These are phyloP conservation scores for Lineus longissimus DNA, from an alignment of 1,140 invertebrate genomes.

Conservation along the genomic window DNA sequence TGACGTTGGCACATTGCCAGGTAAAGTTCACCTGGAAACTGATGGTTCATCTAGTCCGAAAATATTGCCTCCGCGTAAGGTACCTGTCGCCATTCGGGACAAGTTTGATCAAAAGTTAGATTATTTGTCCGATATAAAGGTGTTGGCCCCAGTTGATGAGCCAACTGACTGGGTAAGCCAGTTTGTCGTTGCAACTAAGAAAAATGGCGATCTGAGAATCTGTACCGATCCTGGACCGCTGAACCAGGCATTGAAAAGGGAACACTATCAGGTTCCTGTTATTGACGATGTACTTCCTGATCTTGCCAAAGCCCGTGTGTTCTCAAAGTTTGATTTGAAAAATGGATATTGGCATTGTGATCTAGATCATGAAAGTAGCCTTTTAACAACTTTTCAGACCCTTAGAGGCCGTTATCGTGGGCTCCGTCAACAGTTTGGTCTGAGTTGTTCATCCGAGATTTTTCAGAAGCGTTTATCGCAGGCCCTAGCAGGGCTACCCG, in stretches of 20 bases:
- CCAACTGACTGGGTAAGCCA: slow-evolving; percentile 11
- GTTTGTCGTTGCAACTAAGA: slow-evolving; percentile 1
- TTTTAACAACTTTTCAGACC: slow-evolving; percentile 23
- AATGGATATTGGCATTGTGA: slow-evolving; percentile 42
- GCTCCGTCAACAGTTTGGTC: slow-evolving; percentile 26
- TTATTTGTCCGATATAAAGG: neutral
- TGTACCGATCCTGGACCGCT: neutral
- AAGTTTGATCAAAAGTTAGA: neutral
- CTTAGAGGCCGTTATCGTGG: slow-evolving; percentile 25
- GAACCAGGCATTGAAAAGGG: slow-evolving; percentile 2
- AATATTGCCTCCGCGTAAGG: neutral
- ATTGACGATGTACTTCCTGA: neutral
- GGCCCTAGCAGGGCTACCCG: neutral
- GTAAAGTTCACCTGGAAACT: neutral
- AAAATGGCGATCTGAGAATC: neutral
- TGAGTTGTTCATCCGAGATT: slow-evolving; percentile 24
- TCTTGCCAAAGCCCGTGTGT: neutral
- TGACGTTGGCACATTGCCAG: neutral
- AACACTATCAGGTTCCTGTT: slow-evolving; percentile 3
- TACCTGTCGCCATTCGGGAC: neutral
- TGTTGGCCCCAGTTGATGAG: slow-evolving; percentile 4
- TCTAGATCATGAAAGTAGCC: slow-evolving; percentile 8
- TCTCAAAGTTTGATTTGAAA: slow-evolving; percentile 49
- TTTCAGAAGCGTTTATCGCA: slow-evolving; percentile 12
- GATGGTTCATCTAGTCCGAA: neutral